Base-by-base conservation (phyloP, 2,113 vertebrate genomes). In the Opisthocomus hoazin region DNA sequence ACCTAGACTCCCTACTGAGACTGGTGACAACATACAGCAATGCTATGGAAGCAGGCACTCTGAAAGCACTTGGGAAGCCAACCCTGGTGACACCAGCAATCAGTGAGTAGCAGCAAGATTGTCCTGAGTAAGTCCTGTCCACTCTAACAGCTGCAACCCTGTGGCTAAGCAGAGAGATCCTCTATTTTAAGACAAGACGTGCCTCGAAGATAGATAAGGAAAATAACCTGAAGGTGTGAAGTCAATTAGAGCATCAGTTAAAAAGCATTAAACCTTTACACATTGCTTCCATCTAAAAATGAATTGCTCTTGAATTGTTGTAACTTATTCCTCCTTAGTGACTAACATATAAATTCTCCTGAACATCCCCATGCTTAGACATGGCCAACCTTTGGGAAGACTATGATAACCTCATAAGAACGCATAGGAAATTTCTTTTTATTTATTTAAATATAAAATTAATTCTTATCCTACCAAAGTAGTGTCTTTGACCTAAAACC, bases 91-190 rank as follows among this genome's bases (percentile, higher is more conserved):
- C 16, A 27, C 22, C 27, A 60, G 45, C 14, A 11, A 37, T 7
- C 23, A 46, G 34, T 11, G 11, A 19, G 34, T 11, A 58, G 32
- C 30, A 65, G 60, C 29, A 79, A 68, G 34, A 41, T 12, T 20
- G 16, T 18, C 11, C 16, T 74, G 27, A 8, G 21, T 48, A 23
- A 43, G 21, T 41, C 23, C 32, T 66, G 11, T 22, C 53, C 34
- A 50, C 12, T 17, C 22, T 50, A 75, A 29, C 13, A 64, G n/a
- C 39, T 48, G 12, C 32, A 74, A 39, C 6, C 34, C 22, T 15
- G 45, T 0, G 0, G 10, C 43, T 56, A 36, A 50, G 20, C 36
- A 79, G 9, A 26, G n/a, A 87, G 9, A 15, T 37, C 14, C 21
- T 12, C 51, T 86, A 27, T 54, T 71, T 50, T 32, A 45, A 68